A percentile compares a stretch with the other conserved stretches of the same genome.
These are phyloP conservation scores for Delphinapterus leucas DNA, from an alignment of 2,113 vertebrate species.

Conservation along the genomic window DNA sequence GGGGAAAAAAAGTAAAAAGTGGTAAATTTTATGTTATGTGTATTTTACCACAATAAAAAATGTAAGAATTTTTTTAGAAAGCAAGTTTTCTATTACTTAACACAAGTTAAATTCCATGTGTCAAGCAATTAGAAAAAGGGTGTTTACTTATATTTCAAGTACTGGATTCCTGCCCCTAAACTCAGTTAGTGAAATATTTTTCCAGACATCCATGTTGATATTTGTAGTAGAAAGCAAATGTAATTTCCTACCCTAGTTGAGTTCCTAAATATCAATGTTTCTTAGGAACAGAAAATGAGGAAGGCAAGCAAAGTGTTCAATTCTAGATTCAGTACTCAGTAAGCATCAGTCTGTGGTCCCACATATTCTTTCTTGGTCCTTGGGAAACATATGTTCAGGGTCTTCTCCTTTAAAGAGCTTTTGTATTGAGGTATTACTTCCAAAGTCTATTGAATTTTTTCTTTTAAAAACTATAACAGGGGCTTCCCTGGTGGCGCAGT, in stretches of 20 bases:
- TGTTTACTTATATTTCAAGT: constrained; percentile 44
- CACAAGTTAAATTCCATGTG: constrained; percentile 25
- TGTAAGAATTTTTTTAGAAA: neutral
- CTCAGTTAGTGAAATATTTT: constrained; percentile 64
- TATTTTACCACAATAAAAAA: neutral
- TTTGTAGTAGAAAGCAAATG: constrained; percentile 69
- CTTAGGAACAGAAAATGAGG: constrained; percentile 73
- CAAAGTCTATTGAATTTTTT: constrained; percentile 65
- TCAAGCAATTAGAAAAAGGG: constrained; percentile 36
- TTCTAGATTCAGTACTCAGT: constrained; percentile 47
- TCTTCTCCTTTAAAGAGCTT: constrained; percentile 75
- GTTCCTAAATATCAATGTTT: constrained; percentile 77
- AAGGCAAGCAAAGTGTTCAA: constrained; percentile 49
- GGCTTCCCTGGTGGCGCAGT: neutral
- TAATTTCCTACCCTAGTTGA: constrained; percentile 70
- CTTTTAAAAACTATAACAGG: constrained; percentile 14
- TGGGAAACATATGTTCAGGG: constrained; percentile 50
- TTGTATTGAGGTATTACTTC: constrained; percentile 65
- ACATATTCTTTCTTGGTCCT: neutral
- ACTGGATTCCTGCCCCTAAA: constrained; percentile 35
- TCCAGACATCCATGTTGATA: constrained; percentile 34
- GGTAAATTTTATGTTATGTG: neutral
- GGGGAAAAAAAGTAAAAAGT: neutral
- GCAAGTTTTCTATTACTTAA: neutral
- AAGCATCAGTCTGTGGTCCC: constrained; percentile 48